Conservation (phyloP, 2,113 vertebrate species). For the Lepisosteus osseus region DNA sequence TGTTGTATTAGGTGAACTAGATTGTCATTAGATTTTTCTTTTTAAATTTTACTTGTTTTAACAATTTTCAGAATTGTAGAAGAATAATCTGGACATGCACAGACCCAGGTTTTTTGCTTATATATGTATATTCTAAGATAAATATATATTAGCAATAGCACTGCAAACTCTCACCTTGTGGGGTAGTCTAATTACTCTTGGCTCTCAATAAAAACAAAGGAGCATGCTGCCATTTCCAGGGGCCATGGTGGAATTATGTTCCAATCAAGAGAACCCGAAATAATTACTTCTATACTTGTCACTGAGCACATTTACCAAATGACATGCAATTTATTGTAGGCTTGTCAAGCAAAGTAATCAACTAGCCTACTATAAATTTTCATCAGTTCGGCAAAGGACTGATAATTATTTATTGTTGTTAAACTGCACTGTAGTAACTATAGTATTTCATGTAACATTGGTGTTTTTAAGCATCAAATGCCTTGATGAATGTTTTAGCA, state of each 20-base stretch:
- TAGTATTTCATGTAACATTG: too few species aligned
- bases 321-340: constrained; percentile 69
- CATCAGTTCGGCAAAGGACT: constrained; percentile 48
- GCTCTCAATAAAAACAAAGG: constrained; percentile 67
- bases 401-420: constrained; percentile 50
- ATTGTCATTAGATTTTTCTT: too few species aligned
- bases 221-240: constrained; percentile 67
- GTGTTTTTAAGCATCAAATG: too few species aligned
- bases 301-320: constrained; percentile 71
- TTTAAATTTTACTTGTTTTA: too few species aligned
- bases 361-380: constrained; percentile 69
- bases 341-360: constrained; percentile 64
- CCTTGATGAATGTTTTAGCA: too few species aligned
- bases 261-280: constrained; percentile 68
- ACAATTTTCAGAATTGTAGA: too few species aligned
- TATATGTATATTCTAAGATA: constrained; percentile 62
- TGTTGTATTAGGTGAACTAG: too few species aligned
- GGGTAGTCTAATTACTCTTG: constrained; percentile 66
- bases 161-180: constrained; percentile 45
- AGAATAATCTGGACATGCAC: too few species aligned
- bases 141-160: constrained; percentile 63
- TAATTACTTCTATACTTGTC: constrained; percentile 72
- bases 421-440: constrained; percentile 18
- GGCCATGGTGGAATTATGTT: constrained; percentile 64
- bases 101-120: constrained; percentile 46